A percentile compares a stretch with the other conserved stretches of the same genome.
Evolutionary conservation across 2,888 invertebrate genomes (phyloP).

Genomic region (Galerucella nymphaeae): DNA sequence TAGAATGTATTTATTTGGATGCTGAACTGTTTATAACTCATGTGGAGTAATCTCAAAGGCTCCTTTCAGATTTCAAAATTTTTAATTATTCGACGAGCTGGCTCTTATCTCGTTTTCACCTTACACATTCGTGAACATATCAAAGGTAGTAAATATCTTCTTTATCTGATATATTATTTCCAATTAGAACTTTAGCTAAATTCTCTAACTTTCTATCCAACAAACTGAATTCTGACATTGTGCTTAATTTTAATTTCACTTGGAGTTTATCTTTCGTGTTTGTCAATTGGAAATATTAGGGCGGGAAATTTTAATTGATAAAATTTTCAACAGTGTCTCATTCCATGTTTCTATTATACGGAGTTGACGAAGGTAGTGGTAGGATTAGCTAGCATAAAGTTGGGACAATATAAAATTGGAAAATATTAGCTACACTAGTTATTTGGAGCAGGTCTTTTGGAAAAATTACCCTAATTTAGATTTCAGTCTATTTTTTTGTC

Average conservation of each 20-base stretch:
- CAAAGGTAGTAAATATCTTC: not conserved
- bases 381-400: conserved; percentile 16
- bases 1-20: too few species aligned
- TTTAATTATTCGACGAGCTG: too few species aligned
- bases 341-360: conserved; percentile 33
- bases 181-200: conserved; percentile 21
- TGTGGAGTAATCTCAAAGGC: too few species aligned
- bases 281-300: conserved; percentile 38
- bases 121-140: too few species aligned
- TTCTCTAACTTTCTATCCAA: conserved; percentile 11
- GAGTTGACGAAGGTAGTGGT: conserved; percentile 19
- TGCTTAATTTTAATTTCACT: conserved; percentile 34
- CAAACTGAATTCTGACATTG: conserved; percentile 30
- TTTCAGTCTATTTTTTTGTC: too few species aligned
- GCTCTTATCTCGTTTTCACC: too few species aligned
- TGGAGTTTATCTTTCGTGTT: conserved; percentile 38
- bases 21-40: too few species aligned
- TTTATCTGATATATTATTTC: not conserved
- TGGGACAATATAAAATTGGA: conserved; percentile 3
- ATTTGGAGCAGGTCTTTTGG: not conserved
- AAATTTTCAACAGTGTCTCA: conserved; percentile 36
- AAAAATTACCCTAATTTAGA: too few species aligned
- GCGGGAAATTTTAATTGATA: conserved; percentile 40
- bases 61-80: too few species aligned
- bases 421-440: not conserved